Evolutionary conservation across 2,888 invertebrate genomes (phyloP).

Genomic region (Prionchulus punctatus): DNA sequence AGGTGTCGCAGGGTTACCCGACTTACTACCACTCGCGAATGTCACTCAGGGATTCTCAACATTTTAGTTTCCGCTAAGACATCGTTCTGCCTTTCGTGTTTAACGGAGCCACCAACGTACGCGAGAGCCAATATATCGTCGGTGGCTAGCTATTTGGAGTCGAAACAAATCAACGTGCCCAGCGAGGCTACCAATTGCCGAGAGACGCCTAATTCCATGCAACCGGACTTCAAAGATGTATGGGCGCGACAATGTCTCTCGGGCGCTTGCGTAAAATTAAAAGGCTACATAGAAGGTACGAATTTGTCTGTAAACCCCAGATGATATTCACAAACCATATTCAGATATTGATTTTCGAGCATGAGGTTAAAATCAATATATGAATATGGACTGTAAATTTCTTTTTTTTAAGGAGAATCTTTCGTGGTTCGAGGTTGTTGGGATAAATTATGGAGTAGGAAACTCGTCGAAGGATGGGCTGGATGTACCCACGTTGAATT

Average conservation of each 20-base stretch:
- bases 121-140: neutral
- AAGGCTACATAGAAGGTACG: neutral
- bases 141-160: neutral
- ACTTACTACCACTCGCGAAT: too few relatives aligned
- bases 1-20: too few relatives aligned
- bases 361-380: neutral
- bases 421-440: conserved; percentile 1
- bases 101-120: neutral
- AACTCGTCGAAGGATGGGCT: neutral
- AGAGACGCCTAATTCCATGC: neutral
- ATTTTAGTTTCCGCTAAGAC: too few relatives aligned
- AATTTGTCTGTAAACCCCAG: neutral
- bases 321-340: too few relatives aligned
- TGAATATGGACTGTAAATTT: neutral
- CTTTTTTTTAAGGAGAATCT: neutral
- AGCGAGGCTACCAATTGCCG: neutral
- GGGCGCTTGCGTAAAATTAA: neutral
- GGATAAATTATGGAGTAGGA: neutral
- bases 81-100: neutral
- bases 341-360: neutral
- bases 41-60: too few relatives aligned
- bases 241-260: neutral
- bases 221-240: neutral
- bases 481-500: neutral
- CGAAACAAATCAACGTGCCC: neutral